These are phyloP conservation scores for Lagria hirta DNA, from an alignment of 2,888 invertebrate genomes.

Conservation along the genomic window DNA sequence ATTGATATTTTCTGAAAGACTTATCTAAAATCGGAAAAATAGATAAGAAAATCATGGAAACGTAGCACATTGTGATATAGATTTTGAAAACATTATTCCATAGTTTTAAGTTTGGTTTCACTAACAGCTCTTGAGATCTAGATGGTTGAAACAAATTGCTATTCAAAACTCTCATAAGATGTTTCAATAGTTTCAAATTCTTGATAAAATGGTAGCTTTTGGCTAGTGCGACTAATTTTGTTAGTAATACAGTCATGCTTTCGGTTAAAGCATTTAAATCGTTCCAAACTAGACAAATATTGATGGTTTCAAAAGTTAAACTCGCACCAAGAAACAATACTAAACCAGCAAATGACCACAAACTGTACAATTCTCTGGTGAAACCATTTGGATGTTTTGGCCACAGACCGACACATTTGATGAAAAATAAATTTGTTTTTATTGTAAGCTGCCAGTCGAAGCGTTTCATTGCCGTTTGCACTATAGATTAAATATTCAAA, in stretches of 20 bases:
- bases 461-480: constrained; percentile 1
- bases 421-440: neutral
- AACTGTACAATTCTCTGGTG: constrained; percentile 2
- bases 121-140: neutral
- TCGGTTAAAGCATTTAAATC: constrained; percentile 3
- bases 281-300: neutral
- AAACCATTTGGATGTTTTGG: neutral
- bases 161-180: neutral
- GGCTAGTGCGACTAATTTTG: neutral
- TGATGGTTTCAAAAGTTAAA: constrained; percentile 4
- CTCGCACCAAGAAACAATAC: constrained; percentile 1
- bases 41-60: neutral
- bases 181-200: constrained; percentile 1
- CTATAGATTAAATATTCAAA: too few species aligned
- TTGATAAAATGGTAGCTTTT: neutral
- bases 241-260: constrained; percentile 1
- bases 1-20: neutral
- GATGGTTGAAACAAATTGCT: constrained; percentile 3
- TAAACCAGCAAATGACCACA: too few species aligned
- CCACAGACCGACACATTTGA: constrained; percentile 8
- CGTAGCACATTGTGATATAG: neutral
- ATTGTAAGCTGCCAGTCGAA: neutral
- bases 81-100: neutral
- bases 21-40: constrained; percentile 5
- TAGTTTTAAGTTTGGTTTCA: neutral